phyloP scores from a whole-genome alignment of 2,113 vertebrate genomes.

The Brachyhypopomus occidentalis region DNA sequence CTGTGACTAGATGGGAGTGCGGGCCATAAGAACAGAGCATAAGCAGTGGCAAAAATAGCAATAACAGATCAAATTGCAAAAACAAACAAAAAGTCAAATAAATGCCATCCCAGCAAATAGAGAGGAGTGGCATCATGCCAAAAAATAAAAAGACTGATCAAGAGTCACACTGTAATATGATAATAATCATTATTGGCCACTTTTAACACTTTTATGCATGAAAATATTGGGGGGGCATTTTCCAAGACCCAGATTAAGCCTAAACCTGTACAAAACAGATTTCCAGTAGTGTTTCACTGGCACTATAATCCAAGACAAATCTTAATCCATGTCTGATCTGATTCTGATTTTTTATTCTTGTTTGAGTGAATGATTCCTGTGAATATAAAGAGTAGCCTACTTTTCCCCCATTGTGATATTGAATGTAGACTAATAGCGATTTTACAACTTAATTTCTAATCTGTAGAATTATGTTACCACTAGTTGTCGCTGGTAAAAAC shows the following conservation, averaged over 20 bases:
- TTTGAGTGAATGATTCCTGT: background rate
- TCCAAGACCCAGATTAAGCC: background rate
- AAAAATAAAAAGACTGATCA: background rate
- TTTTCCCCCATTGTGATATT: background rate
- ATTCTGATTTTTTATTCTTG: background rate
- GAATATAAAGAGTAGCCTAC: background rate
- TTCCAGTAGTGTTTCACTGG: background rate
- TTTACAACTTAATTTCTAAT: background rate
- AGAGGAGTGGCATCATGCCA: too few species aligned
- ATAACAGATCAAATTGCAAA: background rate
- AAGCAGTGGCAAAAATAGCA: slow-evolving; percentile 40
- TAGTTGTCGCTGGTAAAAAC: background rate
- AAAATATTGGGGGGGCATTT: background rate
- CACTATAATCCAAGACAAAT: background rate
- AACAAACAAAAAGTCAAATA: too few species aligned
- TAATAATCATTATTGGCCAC: background rate
- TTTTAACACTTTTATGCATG: background rate
- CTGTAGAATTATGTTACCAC: background rate
- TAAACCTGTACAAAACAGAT: background rate
- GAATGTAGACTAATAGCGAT: background rate
- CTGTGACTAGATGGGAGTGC: slow-evolving; percentile 43
- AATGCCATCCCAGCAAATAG: too few species aligned
- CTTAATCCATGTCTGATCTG: background rate
- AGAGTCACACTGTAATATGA: background rate
- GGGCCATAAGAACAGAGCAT: slow-evolving; percentile 40